Evolutionary conservation across 1,140 invertebrate species (phyloP), one percentile per base, ranked within the genome.

Genomic region (Phymastichus coffea): DNA sequence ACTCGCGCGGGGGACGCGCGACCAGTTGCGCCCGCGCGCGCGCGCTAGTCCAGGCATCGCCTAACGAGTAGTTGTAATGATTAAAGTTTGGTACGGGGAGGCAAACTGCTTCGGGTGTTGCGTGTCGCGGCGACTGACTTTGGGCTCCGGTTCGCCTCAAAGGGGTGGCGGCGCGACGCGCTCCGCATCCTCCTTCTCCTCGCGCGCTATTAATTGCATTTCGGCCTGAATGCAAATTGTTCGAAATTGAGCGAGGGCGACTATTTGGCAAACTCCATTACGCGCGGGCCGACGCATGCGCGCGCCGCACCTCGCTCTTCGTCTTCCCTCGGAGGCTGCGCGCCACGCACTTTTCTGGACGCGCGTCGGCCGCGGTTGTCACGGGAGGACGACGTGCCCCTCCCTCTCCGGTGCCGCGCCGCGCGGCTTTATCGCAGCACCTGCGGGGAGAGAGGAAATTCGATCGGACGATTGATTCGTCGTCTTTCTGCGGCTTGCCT

Each of bases 201-300:
- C n/a, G 23, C 6, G 23, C 70, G 72, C 76, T 78, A 79, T 80
- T 79, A 80, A 80, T 80, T 80, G 77, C 76, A 76, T 75, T 79
- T 78, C 73, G 76, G 76, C 77, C 75, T 78, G 77, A 79, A 80
- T 79, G 78, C 75, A 80, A 80, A 80, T 80, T 78, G 77, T 79
- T 78, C 72, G 73, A 78, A 79, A 80, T 79, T 78, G 76, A 77
- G 77, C 74, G 76, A 78, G 77, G 72, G 76, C 74, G 77, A 80
- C 79, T 80, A 79, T 79, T 79, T 79, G 77, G 75, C n/a, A 79
- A 80, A 80, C 74, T 79, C 74, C 78, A 80, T 79, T 80, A 80
- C 70, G 68, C 68, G 69, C 69, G 64, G 68, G 26, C 12, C n/a
- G 7, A 9, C 14, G 15, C 10, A 12, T 35, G 4, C 22, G 43